Evolutionary conservation across 2,797 vertebrate genomes (phyloP).

Genomic region (Sphaeramia orbicularis): DNA sequence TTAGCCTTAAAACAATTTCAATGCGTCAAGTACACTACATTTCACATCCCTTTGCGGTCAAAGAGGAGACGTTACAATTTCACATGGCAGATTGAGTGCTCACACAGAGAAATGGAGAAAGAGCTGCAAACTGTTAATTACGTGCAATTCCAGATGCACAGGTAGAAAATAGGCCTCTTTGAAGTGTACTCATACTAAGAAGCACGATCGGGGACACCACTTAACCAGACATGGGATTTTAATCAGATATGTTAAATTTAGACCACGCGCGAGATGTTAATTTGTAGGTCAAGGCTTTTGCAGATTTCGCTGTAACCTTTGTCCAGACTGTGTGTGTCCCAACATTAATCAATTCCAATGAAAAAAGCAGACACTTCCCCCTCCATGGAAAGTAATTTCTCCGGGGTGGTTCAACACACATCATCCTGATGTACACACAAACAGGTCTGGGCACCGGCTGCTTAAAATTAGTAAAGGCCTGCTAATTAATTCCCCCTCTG

Average conservation of each 20-base stretch:
- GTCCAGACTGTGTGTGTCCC: conserved; percentile 70
- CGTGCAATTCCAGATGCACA: conserved; percentile 63
- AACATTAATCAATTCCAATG: conserved; percentile 80
- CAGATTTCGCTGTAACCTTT: conserved; percentile 76
- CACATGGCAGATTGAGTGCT: conserved; percentile 64
- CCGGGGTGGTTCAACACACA: conserved; percentile 64
- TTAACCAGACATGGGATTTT: conserved; percentile 74
- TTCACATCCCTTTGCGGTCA: conserved; percentile 75
- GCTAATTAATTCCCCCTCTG: conserved; percentile 84
- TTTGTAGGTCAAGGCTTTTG: conserved; percentile 80
- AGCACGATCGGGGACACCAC: conserved; percentile 69
- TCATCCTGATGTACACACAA: conserved; percentile 69
- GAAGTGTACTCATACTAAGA: conserved; percentile 64
- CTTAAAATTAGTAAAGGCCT: conserved; percentile 78
- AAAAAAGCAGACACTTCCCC: conserved; percentile 62
- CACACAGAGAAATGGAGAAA: conserved; percentile 58
- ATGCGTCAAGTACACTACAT: conserved; percentile 71
- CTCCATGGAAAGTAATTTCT: conserved; percentile 78
- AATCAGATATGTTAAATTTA: conserved; percentile 82
- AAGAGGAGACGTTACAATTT: conserved; percentile 74
- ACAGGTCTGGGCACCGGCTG: conserved; percentile 72
- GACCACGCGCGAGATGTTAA: conserved; percentile 66
- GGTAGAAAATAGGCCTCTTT: conserved; percentile 62
- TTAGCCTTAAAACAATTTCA: conserved; percentile 79
- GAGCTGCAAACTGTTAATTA: conserved; percentile 78